Conservation (phyloP, 1,140 invertebrate genomes). For the Cheumatopsyche charites region DNA sequence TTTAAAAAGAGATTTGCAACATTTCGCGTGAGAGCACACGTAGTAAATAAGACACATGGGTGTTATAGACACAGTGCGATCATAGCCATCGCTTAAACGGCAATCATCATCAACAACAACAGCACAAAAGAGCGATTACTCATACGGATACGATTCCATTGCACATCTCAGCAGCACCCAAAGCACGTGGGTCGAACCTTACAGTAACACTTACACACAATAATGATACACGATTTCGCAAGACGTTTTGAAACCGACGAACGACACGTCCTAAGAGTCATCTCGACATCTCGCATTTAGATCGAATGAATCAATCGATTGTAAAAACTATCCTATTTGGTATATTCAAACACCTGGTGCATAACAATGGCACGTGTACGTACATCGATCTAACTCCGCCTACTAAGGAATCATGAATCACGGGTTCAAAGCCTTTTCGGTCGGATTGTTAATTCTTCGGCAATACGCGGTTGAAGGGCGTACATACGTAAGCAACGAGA, state of each 20-base stretch:
- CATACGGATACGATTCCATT: conserved; percentile 20
- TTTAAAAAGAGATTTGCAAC: conserved; percentile 24
- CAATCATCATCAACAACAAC: conserved; percentile 17
- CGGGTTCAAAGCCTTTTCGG: conserved; percentile 17
- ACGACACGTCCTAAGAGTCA: no score
- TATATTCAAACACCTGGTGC: neutral
- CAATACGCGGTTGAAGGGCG: conserved; percentile 7
- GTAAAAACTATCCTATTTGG: neutral
- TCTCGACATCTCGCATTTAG: no score
- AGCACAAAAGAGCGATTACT: conserved; percentile 17
- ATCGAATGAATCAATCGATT: no score
- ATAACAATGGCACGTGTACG: conserved; percentile 6
- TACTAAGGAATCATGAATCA: conserved; percentile 14
- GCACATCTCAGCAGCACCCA: neutral
- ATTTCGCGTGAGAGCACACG: conserved; percentile 1
- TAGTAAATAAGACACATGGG: neutral
- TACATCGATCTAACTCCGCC: conserved; percentile 5
- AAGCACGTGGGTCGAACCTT: neutral
- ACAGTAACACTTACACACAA: no score
- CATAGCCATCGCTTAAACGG: neutral
- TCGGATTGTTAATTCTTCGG: conserved; percentile 11
- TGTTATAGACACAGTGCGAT: neutral
- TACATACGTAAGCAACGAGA: neutral
- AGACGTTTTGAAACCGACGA: conserved; percentile 4
- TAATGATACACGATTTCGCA: neutral